Evolutionary conservation across 2,113 vertebrate species (phyloP), one percentile per base, ranked within the genome.

Genomic region (Catharus minimus): DNA sequence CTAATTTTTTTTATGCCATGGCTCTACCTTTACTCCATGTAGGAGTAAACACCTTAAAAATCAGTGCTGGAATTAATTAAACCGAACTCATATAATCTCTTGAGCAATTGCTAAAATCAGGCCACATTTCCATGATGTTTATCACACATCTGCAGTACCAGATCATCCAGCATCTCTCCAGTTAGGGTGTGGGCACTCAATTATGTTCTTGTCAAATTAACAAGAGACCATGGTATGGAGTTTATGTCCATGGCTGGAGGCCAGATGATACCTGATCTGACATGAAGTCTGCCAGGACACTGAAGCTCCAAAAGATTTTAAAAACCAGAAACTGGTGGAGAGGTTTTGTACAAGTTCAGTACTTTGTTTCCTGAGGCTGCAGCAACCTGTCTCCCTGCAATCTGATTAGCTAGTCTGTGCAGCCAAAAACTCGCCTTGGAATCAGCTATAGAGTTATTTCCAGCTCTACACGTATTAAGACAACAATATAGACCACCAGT

Each of bases 151-250:
- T 87, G 62, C 71, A 79, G 55, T 61, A 89, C 87, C 91, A 89
- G 91, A 96, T 95, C 84, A 94, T 85, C 78, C 89, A 87, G 64
- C 81, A 93, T 61, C 91, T 89, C 76, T 36, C 82, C 84, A 85
- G 78, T 75, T 62, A 95, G 93, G 95, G 94, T 87, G 95, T 94
- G 78, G 87, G 82, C 89, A 91, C 67, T 91, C 91, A 91, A 93
- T 94, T 94, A 94, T 91, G 84, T 79, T 95, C 93, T 76, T 91
- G 93, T 95, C 95, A 94, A 93, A 94, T 93, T 93, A 94, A 94
- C 93, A 93, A 82, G 94, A 95, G 71, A 87, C 84, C 75, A 80
- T 47, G 91, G 81, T 73, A 93, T 66, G 82, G 87, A 91, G 89
- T 76, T 92, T 46, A 93, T 80, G 82, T 89, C 71, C 38, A 60